Conservation (phyloP, 1,140 invertebrate species). For the Drosophila busckii region DNA sequence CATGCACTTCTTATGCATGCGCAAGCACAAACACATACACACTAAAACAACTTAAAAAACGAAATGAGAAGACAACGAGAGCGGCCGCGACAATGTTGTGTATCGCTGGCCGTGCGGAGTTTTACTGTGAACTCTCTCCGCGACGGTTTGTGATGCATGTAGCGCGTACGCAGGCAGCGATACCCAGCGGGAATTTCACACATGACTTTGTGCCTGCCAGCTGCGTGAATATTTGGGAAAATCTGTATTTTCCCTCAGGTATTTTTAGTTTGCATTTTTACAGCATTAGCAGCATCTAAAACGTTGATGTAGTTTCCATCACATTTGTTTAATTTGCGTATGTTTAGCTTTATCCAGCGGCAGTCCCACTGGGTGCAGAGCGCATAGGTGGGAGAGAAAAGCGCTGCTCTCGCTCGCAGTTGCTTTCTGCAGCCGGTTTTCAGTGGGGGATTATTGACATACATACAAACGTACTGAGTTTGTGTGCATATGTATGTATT, state of each 20-base stretch:
- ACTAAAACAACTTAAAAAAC: constrained; percentile 47
- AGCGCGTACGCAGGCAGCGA: constrained; percentile 26
- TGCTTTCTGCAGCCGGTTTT: constrained; percentile 63
- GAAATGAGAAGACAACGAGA: constrained; percentile 35
- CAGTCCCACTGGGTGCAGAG: constrained; percentile 18
- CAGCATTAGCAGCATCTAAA: too few relatives aligned
- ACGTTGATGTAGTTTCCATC: too few relatives aligned
- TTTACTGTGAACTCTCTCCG: constrained; percentile 49
- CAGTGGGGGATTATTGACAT: constrained; percentile 64
- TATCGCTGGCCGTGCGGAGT: constrained; percentile 51
- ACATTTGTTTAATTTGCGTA: too few relatives aligned
- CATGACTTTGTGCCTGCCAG: constrained; percentile 3
- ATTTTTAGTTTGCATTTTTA: too few relatives aligned
- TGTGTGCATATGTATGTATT: constrained; percentile 36
- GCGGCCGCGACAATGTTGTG: constrained; percentile 50
- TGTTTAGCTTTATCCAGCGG: too few relatives aligned
- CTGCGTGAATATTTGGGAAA: too few relatives aligned
- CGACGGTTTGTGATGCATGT: constrained; percentile 39
- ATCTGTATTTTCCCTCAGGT: too few relatives aligned
- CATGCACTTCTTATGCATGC: constrained; percentile 38
- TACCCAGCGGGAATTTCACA: constrained; percentile 23
- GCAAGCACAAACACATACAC: too few relatives aligned
- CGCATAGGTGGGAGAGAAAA: constrained; percentile 17
- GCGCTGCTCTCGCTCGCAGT: constrained; percentile 1
- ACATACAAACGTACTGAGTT: constrained; percentile 24